Evolutionary conservation across 2,888 invertebrate species (phyloP).

Genomic region (Acronicta leporina): DNA sequence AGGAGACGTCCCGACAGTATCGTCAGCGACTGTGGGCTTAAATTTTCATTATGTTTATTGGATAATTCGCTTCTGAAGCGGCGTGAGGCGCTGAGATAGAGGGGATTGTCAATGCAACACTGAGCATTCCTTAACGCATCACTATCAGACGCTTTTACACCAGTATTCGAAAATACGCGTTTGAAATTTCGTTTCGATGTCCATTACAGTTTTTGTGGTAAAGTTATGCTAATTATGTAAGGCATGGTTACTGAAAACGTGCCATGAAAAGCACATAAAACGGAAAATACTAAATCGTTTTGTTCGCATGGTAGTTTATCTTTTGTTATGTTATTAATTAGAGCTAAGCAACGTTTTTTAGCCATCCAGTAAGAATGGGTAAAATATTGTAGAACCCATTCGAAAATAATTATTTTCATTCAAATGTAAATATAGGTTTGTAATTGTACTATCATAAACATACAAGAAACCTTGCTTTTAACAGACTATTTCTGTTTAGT

Average conservation of each 20-base stretch:
- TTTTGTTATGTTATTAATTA: conserved; percentile 41
- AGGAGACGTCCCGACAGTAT: conserved; percentile 75
- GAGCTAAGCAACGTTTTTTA: background rate
- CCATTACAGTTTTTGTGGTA: conserved; percentile 9
- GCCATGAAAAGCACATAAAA: conserved; percentile 13
- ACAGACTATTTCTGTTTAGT: too few relatives aligned
- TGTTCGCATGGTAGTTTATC: background rate
- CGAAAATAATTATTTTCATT: too few relatives aligned
- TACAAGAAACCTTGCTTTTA: too few relatives aligned
- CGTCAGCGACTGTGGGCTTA: conserved; percentile 84
- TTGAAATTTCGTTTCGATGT: conserved; percentile 4
- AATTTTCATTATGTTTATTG: conserved; percentile 89
- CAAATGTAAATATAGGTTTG: too few relatives aligned
- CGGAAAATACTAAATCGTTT: background rate
- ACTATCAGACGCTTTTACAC: conserved; percentile 57
- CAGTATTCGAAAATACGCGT: background rate
- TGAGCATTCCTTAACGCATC: conserved; percentile 78
- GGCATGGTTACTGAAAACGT: background rate
- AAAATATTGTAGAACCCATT: too few relatives aligned
- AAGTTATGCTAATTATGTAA: background rate
- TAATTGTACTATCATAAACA: too few relatives aligned
- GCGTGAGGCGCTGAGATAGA: conserved; percentile 84
- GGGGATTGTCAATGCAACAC: conserved; percentile 86
- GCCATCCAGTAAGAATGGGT: too few relatives aligned
- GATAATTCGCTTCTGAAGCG: conserved; percentile 83